Conservation (phyloP, 2,113 vertebrate species). For the Scalopus aquaticus region DNA sequence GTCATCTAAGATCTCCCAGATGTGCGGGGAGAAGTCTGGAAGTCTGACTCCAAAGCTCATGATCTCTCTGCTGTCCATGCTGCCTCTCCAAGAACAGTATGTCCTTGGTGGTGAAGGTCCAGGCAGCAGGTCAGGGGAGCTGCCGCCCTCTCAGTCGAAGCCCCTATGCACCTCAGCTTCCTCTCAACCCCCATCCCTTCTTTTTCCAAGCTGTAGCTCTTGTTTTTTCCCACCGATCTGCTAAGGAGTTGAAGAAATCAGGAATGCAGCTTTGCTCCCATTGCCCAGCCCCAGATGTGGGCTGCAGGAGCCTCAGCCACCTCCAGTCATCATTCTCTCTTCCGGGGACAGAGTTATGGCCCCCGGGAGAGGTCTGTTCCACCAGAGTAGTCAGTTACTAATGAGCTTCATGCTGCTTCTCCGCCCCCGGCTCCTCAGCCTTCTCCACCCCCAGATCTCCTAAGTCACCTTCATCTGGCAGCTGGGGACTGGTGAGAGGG, state of each 20-base stretch:
- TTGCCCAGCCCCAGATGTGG: neutral
- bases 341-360: slow-evolving; percentile 66
- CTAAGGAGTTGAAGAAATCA: neutral
- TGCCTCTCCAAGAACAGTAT: neutral
- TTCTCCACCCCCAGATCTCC: neutral
- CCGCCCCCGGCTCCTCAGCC: slow-evolving; percentile 30
- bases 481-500: neutral
- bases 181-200: neutral
- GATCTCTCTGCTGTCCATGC: rapidly evolving
- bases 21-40: neutral
- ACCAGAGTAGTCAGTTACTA: slow-evolving; percentile 76
- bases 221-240: neutral
- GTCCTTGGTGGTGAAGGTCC: neutral
- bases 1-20: neutral
- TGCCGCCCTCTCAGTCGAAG: neutral
- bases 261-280: neutral
- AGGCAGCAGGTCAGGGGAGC: neutral
- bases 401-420: slow-evolving; percentile 67
- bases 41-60: neutral
- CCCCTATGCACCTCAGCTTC: neutral
- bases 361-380: slow-evolving; percentile 52
- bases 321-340: slow-evolving; percentile 65
- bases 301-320: neutral
- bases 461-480: slow-evolving; percentile 71
- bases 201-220: neutral